Base-by-base conservation (phyloP, 2,113 vertebrate species). In the Notothenia coriiceps region DNA sequence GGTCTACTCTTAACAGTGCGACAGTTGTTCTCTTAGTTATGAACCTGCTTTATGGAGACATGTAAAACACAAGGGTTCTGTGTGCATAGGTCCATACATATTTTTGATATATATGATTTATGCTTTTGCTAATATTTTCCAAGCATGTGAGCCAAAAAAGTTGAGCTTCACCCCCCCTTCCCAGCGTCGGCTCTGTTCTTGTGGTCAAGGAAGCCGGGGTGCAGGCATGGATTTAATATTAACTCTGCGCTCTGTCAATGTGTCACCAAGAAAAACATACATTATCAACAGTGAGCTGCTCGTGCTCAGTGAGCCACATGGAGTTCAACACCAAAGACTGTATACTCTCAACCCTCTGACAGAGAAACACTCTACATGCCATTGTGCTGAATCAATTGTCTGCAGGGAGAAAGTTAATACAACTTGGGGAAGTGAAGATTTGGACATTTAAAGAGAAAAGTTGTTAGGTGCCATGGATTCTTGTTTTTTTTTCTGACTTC, bases 91-190 rank as follows among this genome's bases (percentile, higher is more conserved):
- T 87, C 70, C 70, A 82, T 86, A 87, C 82, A 90, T 93, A 87
- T 91, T 93, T 52, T 90, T 84, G 83, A 92, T 91, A 92, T 81
- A 89, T 90, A 89, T 91, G 91, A 93, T 94, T 87, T 89, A 93
- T 90, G 84, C 80, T 78, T 88, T 70, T 64, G 74, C 90, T 93
- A 93, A 95, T 94, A 93, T 93, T 95, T 95, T 95, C 93, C 92
- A 86, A 89, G 83, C 71, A 77, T 3, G 33, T 73, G 80, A 82
- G 91, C 93, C 93, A 93, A 91, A 82, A 29, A 73, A n/a, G 70
- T 66, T 74, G 59, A 77, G 67, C 44, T 50, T 73, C 63, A 35
- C 2, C 47, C 70, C 29, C 29, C 29, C 50, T 54, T 29, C 57
- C 40, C 17, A 10, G 57, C n/a, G 47, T 54, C 49, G 29, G 59